Evolutionary conservation across 2,797 vertebrate species (phyloP).

Genomic region (Carduelis carduelis): DNA sequence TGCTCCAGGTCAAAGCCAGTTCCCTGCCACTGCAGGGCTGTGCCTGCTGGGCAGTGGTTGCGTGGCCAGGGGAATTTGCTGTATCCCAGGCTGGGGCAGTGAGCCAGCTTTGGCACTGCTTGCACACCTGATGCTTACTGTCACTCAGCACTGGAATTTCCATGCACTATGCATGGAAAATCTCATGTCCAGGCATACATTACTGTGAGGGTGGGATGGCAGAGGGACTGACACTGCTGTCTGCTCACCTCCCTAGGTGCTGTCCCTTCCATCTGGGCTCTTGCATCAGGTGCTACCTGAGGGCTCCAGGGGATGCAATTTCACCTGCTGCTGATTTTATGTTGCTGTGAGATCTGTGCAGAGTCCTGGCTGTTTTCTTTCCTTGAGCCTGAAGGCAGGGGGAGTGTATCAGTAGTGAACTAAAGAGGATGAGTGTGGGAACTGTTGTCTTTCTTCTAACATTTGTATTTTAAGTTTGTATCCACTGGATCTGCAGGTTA

Average conservation of each 20-base stretch:
- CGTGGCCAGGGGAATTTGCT: not conserved
- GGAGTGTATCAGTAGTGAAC: not conserved
- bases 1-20: not conserved
- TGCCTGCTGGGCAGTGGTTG: not conserved
- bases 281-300: not conserved
- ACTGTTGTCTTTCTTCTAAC: not conserved
- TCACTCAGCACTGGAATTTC: not conserved
- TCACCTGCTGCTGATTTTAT: not conserved
- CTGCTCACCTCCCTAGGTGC: not conserved
- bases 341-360: not conserved
- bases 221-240: not conserved
- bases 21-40: not conserved
- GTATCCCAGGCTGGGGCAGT: not conserved
- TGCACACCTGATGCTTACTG: not conserved
- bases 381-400: not conserved
- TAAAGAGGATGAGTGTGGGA: not conserved
- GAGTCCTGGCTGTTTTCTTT: not conserved
- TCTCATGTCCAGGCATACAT: not conserved
- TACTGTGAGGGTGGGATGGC: not conserved
- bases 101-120: not conserved
- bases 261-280: not conserved
- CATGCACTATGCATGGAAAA: not conserved
- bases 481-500: not conserved
- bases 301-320: not conserved
- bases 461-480: not conserved